phyloP scores from a whole-genome alignment of 2,888 invertebrate genomes.

The Rhagium mordax region DNA sequence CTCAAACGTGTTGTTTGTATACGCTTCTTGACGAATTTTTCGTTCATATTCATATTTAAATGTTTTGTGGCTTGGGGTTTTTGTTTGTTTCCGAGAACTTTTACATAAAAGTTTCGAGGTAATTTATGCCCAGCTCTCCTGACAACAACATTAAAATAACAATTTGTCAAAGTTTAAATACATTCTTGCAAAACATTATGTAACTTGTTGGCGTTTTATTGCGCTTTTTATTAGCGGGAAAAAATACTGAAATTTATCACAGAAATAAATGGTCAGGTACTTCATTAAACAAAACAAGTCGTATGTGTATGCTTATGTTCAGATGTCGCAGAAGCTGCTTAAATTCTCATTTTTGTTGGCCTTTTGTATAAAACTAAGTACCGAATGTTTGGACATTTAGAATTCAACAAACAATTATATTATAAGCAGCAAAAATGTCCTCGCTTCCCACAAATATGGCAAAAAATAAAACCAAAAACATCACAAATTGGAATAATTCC shows the following conservation, averaged over 20 bases:
- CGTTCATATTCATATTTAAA: slow-evolving; percentile 24
- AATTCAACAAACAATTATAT: no score
- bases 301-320: no score
- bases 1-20: neutral
- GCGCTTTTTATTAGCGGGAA: neutral
- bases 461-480: no score
- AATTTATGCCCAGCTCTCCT: slow-evolving; percentile 16
- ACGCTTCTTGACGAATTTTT: slow-evolving; percentile 14
- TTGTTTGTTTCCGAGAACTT: slow-evolving; percentile 29
- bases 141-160: slow-evolving; percentile 25
- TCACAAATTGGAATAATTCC: no score
- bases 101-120: slow-evolving; percentile 18
- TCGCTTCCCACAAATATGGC: no score
- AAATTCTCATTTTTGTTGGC: no score
- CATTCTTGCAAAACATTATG: slow-evolving; percentile 17
- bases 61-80: slow-evolving; percentile 5
- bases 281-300: no score
- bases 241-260: neutral
- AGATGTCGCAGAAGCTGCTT: no score
- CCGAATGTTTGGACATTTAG: no score
- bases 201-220: slow-evolving; percentile 15
- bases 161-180: slow-evolving; percentile 28
- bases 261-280: neutral
- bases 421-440: no score
- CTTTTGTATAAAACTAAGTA: no score